A percentile compares a stretch with the other conserved stretches of the same genome.
Conservation (phyloP, 2,888 invertebrate species). For the Drosophila subsilvestris region DNA sequence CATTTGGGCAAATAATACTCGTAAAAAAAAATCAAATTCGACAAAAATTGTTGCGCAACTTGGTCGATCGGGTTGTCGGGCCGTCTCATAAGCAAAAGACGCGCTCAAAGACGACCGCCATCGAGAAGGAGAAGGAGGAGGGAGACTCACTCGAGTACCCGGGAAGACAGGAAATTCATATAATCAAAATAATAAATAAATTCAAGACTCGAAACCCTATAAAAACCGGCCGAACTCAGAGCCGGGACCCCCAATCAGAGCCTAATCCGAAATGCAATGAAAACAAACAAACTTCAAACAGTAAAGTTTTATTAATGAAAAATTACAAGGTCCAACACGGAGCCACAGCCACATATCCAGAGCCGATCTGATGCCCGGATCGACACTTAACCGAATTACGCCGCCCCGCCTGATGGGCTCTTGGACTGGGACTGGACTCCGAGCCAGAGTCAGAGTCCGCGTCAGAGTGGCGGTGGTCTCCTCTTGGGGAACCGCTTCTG, state of each 20-base stretch:
- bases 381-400: slow-evolving; percentile 67
- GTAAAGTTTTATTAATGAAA: slow-evolving; percentile 20
- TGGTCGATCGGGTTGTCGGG: slow-evolving; percentile 28
- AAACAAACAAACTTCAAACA: slow-evolving; percentile 40
- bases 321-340: slow-evolving; percentile 10
- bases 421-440: not conserved
- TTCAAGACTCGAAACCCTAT: slow-evolving; percentile 22
- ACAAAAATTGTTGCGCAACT: slow-evolving; percentile 64
- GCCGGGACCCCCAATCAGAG: slow-evolving; percentile 2
- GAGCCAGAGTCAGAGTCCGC: no score
- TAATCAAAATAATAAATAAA: slow-evolving; percentile 40
- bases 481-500: slow-evolving; percentile 5
- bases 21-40: slow-evolving; percentile 44
- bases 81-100: slow-evolving; percentile 35
- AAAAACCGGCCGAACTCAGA: slow-evolving; percentile 9
- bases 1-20: slow-evolving; percentile 1
- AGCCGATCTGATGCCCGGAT: slow-evolving; percentile 1
- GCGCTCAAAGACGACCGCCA: slow-evolving; percentile 26
- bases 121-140: not conserved
- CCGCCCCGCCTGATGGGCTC: slow-evolving; percentile 24
- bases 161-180: slow-evolving; percentile 66
- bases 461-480: not conserved
- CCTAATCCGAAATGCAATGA: slow-evolving; percentile 25
- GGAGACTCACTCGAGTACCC: slow-evolving; percentile 26
- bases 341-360: not conserved